Conservation (phyloP, 2,113 vertebrate species). For the Smithornis capensis region DNA sequence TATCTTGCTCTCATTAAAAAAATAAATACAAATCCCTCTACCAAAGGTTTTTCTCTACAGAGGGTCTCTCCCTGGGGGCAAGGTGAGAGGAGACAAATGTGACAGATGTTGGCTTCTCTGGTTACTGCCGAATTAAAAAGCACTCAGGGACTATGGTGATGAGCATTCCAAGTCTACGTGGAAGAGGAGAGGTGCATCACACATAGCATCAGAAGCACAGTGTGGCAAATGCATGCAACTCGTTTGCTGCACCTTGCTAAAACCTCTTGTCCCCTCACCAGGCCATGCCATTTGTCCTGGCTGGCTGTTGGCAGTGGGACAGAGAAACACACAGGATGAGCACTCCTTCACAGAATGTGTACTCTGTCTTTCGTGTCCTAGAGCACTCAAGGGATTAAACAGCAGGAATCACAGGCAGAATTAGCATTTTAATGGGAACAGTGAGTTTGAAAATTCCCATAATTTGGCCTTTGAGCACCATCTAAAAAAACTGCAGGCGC, state of each 20-base stretch:
- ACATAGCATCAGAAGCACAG: background rate
- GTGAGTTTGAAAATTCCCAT: conserved; percentile 60
- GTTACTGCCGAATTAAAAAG: background rate
- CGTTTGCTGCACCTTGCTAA: background rate
- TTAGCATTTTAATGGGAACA: conserved; percentile 73
- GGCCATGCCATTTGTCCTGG: conserved; percentile 7
- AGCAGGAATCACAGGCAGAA: conserved; percentile 52
- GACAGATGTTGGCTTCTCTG: background rate
- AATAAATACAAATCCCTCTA: background rate
- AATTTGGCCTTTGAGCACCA: conserved; percentile 53
- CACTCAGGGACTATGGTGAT: background rate
- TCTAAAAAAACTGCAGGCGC: conserved; percentile 15
- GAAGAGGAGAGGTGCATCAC: background rate
- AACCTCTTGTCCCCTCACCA: background rate
- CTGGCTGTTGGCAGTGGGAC: background rate
- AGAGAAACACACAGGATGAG: background rate
- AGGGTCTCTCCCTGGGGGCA: background rate
- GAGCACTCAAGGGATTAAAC: conserved; percentile 60
- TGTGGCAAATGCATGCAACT: background rate
- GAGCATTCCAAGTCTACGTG: background rate
- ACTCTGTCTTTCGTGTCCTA: conserved; percentile 47
- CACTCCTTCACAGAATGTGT: background rate
- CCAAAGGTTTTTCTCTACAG: background rate
- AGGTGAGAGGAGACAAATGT: background rate
- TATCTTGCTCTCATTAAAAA: background rate